Conservation (phyloP, 35 echinoderm and acorn worm species). For the Apostichopus japonicus region DNA sequence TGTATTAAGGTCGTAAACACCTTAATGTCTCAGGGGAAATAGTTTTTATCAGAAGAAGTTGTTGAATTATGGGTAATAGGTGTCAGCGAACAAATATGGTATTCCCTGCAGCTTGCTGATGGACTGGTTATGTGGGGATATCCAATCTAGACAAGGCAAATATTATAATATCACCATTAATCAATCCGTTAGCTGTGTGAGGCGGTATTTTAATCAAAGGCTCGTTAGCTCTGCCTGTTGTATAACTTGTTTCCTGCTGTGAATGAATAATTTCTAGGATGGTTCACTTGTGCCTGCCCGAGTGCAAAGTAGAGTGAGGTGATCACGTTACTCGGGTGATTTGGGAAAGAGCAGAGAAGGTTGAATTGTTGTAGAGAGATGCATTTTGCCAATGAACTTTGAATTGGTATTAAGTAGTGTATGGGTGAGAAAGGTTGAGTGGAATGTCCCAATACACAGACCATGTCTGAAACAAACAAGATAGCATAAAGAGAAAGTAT, state of each 20-base stretch:
- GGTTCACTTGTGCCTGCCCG: slow-evolving; percentile 11
- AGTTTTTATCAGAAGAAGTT: not conserved
- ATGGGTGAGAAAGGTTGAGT: no score
- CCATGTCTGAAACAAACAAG: no score
- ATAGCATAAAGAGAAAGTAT: no score
- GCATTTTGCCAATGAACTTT: no score
- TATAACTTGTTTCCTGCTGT: not conserved
- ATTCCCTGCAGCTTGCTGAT: slow-evolving; percentile 27
- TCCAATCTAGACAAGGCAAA: not conserved
- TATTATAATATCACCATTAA: not conserved
- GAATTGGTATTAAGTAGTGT: no score
- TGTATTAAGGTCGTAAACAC: slow-evolving; percentile 10
- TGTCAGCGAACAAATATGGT: slow-evolving; percentile 15
- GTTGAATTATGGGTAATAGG: slow-evolving; percentile 30
- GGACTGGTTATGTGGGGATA: not conserved
- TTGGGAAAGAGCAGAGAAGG: not conserved
- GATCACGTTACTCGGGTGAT: not conserved
- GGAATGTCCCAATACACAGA: no score
- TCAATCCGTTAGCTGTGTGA: slow-evolving; percentile 1
- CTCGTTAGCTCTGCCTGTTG: slow-evolving; percentile 20
- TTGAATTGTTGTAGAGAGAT: no score
- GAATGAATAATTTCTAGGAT: slow-evolving; percentile 48
- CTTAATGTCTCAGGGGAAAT: not conserved
- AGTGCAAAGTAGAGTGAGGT: slow-evolving; percentile 22
- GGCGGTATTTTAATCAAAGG: slow-evolving; percentile 18